Base-by-base conservation (phyloP, 2,888 invertebrate genomes). In the Lasioglossum vierecki region DNA sequence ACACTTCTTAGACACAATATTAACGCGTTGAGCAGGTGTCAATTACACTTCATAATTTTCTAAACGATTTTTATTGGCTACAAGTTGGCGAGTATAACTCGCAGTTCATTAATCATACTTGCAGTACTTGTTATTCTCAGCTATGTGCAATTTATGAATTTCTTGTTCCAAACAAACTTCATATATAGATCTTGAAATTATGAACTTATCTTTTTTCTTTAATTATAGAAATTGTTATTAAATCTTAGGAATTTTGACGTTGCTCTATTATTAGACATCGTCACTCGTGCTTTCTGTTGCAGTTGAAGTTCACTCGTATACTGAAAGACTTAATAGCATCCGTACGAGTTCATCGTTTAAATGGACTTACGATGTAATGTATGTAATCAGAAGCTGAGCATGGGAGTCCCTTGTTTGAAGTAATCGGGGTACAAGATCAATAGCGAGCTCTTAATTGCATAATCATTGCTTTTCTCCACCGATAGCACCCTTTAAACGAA, bases 381-480 rank as follows among this genome's bases (percentile, higher is more conserved):
- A 22, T 63, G 68, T 35, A 75, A 46, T 60, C 49, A 13, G n/a
- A 18, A 5, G 11, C 35, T 22, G 39, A 46, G 30, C 35, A 76
- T 46, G 18, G 26, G 76, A 63, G 57, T 66, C 39, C 70, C 63
- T 79, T 87, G 39, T 72, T 57, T 53, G 39, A 77, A 9, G 75
- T 71, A 57, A 44, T 82, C 81, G 39, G 63, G 72, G 70, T 75
- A 74, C 81, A 79, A 83, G 77, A 87, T 74, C 80, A 84, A 68
- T 41, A 26, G 44, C 46, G 13, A 66, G 72, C 76, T 49, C 26
- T 41, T 41, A 41, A 35, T 35, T 84, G 41, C 39, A 13, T 35
- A 80, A 80, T 11, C 1, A 2, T n/a, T 30, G 22, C 35, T 72
- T 70, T 84, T 60, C 70, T 49, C n/a, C 63, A 60, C 63, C 71